phyloP scores from a whole-genome alignment of 1,140 invertebrate species.

The Drosophila funebris region DNA sequence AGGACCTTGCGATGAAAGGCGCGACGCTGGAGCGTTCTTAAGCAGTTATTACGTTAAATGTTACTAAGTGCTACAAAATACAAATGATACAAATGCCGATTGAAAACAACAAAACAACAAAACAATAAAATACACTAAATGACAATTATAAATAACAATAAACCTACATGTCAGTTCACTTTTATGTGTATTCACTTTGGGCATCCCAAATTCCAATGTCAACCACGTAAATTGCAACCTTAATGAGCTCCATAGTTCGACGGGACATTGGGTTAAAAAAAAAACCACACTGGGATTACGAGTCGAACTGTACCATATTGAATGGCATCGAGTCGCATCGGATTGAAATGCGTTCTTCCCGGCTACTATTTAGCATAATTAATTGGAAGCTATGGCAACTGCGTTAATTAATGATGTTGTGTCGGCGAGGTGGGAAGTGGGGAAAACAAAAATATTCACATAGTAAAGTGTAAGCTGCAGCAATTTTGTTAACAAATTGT shows the following conservation, averaged over 20 bases:
- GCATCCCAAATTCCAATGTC: neutral
- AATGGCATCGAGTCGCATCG: too few species aligned
- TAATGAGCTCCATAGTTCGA: neutral
- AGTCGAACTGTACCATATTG: too few species aligned
- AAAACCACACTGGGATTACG: neutral
- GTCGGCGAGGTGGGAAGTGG: too few species aligned
- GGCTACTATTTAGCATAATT: constrained; percentile 3
- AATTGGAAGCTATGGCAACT: neutral
- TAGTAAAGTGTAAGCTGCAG: too few species aligned
- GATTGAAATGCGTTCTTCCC: neutral
- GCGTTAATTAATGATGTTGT: too few species aligned
- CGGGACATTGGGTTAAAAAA: neutral
- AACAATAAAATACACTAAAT: neutral
- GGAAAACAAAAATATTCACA: too few species aligned
- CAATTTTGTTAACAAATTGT: too few species aligned
- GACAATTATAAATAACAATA: too few species aligned
- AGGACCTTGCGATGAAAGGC: neutral
- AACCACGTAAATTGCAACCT: neutral
- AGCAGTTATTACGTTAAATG: neutral
- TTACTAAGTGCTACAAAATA: neutral
- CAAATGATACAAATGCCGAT: neutral
- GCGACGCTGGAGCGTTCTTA: neutral
- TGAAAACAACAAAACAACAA: neutral
- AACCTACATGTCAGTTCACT: neutral
- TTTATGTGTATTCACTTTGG: too few species aligned